Evolutionary conservation across 2,888 invertebrate species (phyloP).

Genomic region (Drosophila cracens): DNA sequence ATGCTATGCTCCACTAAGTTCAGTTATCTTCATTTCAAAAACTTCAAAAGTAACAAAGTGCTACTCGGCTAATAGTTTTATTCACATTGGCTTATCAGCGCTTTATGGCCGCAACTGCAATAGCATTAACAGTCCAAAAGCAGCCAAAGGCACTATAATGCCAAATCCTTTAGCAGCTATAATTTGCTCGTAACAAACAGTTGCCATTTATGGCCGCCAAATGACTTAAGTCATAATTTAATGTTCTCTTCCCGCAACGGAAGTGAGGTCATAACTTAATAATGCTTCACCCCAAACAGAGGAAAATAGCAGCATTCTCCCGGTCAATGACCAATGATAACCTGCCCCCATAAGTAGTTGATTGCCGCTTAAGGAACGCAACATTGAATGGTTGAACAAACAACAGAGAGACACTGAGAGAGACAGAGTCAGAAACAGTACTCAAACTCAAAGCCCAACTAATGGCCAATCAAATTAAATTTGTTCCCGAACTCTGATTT

Average conservation of each 20-base stretch:
- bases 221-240: slow-evolving; percentile 55
- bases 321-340: slow-evolving; percentile 22
- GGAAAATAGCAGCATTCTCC: slow-evolving; percentile 4
- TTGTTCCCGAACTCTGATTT: slow-evolving; percentile 54
- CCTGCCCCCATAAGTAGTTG: slow-evolving; percentile 47
- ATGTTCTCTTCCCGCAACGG: slow-evolving; percentile 29
- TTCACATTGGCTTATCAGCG: slow-evolving; percentile 30
- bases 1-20: background rate
- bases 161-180: slow-evolving; percentile 59
- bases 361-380: slow-evolving; percentile 50
- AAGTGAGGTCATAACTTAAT: slow-evolving; percentile 60
- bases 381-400: slow-evolving; percentile 38
- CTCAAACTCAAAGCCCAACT: slow-evolving; percentile 24
- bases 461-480: slow-evolving; percentile 58
- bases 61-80: slow-evolving; percentile 15
- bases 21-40: background rate
- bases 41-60: background rate
- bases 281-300: background rate
- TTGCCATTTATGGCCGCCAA: slow-evolving; percentile 57
- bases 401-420: background rate
- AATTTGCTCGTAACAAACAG: slow-evolving; percentile 52
- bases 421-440: background rate
- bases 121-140: slow-evolving; percentile 23
- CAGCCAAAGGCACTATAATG: slow-evolving; percentile 7
- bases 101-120: slow-evolving; percentile 20